Evolutionary conservation across 2,888 invertebrate species (phyloP), one percentile per base, ranked within the genome.

Genomic region (Tetranychus piercei): DNA sequence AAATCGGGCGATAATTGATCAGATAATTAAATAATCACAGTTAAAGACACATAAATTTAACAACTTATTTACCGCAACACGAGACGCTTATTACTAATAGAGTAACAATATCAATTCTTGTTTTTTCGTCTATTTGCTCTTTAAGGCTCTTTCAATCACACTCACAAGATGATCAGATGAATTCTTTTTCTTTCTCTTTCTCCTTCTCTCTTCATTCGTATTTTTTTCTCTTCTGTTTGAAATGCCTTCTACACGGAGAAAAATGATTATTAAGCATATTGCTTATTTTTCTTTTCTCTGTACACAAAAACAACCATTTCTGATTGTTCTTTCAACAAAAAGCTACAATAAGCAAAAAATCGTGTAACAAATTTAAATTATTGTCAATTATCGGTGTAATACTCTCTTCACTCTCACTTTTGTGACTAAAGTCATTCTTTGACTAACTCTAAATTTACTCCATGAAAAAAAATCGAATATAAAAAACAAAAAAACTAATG

Each of bases 321-420:
- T 20, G 34, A 11, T 23, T 69, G 69, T 69, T 22, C 15, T n/a
- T 23, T 69, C 5, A 69, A 69, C 69, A 22, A 20, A 69, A 23
- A 23, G 69, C 20, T 69, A 69, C 11, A 23, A 69, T 1, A 23
- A 23, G 23, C 20, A 69, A 11, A 67, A 69, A 69, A 11, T 69
- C 20, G 4, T 20, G 34, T 20, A 23, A 69, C 69, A 11, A 69
- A 20, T 20, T 69, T 69, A 69, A 69, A 20, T 69, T 23, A 23
- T 69, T 20, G 34, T 69, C 69, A 69, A 69, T 11, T 18, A 72
- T 15, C 45, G n/a, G n/a, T 20, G 44, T 8, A 72, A 72, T 34
- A 45, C 34, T 72, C 45, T 72, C 44, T 72, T 71, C 71, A 20
- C 71, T 44, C 71, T 71, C 44, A n/a, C 71, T 71, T 23, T 71